Conservation (phyloP, 1,140 invertebrate species). For the Neuroterus valhalla region DNA sequence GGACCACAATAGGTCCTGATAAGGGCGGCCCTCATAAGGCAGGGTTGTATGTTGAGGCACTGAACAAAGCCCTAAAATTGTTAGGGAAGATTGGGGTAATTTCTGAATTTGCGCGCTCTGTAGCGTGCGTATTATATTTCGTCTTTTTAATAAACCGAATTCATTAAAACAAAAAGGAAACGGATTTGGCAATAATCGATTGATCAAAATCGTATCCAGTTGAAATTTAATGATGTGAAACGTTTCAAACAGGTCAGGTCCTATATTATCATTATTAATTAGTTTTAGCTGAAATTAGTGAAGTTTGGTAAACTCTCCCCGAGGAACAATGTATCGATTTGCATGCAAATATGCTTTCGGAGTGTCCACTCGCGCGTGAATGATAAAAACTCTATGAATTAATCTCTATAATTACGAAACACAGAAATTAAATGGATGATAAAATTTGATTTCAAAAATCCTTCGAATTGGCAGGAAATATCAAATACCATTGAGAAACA, state of each 20-base stretch:
- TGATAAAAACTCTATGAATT: not conserved
- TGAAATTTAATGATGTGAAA: not conserved
- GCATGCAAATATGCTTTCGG: not conserved
- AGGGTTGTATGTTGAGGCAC: no score
- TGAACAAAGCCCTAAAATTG: no score
- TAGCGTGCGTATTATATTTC: no score
- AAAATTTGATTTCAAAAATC: no score
- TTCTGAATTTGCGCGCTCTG: no score
- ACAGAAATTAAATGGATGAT: no score
- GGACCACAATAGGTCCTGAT: no score
- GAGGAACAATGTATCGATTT: not conserved
- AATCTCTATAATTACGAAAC: not conserved
- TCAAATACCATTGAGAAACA: no score
- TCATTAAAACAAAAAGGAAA: not conserved
- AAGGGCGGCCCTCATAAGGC: no score
- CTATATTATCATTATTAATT: slow-evolving; percentile 7
- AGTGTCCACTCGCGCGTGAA: slow-evolving; percentile 1
- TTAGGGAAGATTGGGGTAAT: no score
- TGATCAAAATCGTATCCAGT: not conserved
- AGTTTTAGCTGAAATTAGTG: not conserved
- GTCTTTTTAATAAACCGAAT: no score
- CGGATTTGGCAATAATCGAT: not conserved
- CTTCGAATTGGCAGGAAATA: no score
- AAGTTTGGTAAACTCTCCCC: slow-evolving; percentile 1
- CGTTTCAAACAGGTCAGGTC: not conserved